Percentiles rank a stretch among this genome's conserved stretches.
Conservation (phyloP, 2,888 invertebrate species). For the Leptarthrus brevirostris region DNA sequence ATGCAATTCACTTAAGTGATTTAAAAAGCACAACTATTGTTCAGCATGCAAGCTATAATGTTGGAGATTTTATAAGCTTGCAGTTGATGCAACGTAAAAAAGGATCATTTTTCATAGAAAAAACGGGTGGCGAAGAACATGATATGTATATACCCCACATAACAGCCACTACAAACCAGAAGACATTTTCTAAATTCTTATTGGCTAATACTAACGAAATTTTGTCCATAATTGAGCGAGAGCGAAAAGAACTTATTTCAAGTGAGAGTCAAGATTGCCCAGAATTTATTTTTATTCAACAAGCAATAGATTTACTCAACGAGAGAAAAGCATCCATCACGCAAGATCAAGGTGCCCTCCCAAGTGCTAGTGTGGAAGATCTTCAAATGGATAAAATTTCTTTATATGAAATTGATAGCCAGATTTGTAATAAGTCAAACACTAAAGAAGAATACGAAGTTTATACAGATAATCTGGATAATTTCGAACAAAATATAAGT, state of each 20-base stretch:
- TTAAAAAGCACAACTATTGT: conserved; percentile 78
- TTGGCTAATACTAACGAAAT: conserved; percentile 77
- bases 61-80: conserved; percentile 79
- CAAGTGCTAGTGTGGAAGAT: neutral
- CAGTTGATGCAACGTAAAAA: conserved; percentile 87
- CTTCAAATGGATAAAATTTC: conserved; percentile 2
- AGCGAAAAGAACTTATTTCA: conserved; percentile 74
- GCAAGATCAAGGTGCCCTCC: conserved; percentile 48
- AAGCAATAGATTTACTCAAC: conserved; percentile 79
- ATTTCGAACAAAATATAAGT: too few species aligned
- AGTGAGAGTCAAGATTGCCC: conserved; percentile 80
- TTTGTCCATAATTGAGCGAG: conserved; percentile 78
- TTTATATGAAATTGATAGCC: neutral
- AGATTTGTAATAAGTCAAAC: neutral
- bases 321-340: conserved; percentile 60
- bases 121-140: conserved; percentile 59
- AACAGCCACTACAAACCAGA: conserved; percentile 64
- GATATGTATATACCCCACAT: conserved; percentile 64
- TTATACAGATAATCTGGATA: too few species aligned
- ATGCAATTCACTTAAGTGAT: conserved; percentile 81
- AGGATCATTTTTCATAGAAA: conserved; percentile 68
- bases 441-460: too few species aligned
- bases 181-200: conserved; percentile 79
- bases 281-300: conserved; percentile 86
- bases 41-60: conserved; percentile 62